These are phyloP conservation scores for Mimas tiliae DNA, from an alignment of 2,888 invertebrate species.

Conservation along the genomic window DNA sequence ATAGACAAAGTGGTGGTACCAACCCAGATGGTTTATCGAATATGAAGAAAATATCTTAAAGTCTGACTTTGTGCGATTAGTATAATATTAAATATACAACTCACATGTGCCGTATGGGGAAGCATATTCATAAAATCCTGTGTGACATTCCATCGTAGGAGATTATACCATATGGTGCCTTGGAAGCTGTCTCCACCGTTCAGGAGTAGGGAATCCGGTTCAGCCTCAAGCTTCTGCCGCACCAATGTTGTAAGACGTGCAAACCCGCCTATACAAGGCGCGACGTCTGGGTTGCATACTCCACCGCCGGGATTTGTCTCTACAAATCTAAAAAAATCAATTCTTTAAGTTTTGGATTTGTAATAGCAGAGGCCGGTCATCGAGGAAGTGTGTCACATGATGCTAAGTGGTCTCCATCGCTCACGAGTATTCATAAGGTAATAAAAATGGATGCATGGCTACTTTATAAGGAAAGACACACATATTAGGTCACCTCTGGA, in stretches of 20 bases:
- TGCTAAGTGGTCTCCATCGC: too few species aligned
- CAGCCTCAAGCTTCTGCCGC: conserved; percentile 58
- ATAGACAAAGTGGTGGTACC: too few species aligned
- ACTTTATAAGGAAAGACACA: too few species aligned
- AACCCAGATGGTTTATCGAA: too few species aligned
- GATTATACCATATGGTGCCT: conserved; percentile 91
- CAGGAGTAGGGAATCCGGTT: conserved; percentile 87
- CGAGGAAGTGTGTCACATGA: too few species aligned
- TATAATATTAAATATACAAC: conserved; percentile 37
- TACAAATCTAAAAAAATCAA: conserved; percentile 78
- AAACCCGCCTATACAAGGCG: conserved; percentile 88
- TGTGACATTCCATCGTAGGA: conserved; percentile 90
- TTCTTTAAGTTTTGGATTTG: too few species aligned
- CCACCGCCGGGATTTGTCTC: conserved; percentile 84
- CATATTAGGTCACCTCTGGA: too few species aligned
- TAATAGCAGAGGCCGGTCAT: too few species aligned
- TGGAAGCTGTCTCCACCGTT: conserved; percentile 89
- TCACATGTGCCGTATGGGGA: conserved; percentile 91
- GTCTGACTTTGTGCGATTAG: too few species aligned
- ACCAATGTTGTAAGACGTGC: conserved; percentile 86
- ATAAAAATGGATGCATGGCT: too few species aligned
- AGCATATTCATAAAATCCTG: conserved; percentile 91
- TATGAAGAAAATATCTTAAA: too few species aligned
- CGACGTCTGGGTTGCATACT: conserved; percentile 75
- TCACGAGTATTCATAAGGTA: too few species aligned